Base-by-base conservation (phyloP, 1,140 invertebrate genomes). In the Triops longicaudatus region DNA sequence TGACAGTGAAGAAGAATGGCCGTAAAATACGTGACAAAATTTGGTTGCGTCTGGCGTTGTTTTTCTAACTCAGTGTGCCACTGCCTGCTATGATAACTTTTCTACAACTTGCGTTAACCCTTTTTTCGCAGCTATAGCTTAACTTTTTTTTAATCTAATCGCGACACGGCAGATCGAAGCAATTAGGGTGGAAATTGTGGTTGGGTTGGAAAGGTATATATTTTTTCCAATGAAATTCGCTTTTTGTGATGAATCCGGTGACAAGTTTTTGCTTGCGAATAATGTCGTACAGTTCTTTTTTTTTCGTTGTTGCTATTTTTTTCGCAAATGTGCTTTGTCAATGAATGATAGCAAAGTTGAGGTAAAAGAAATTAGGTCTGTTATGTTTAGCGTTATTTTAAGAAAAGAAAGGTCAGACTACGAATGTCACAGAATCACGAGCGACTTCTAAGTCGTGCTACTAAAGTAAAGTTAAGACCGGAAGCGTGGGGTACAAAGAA, bases 31-130 rank as follows among this genome's bases (percentile, higher is more conserved):
- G 50, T 63, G 50, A 63, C n/a, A 63, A n/a, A n/a, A 63, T 17
- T 63, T n/a, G 14, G 14, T 63, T 63, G 50, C 50, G 50, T 63
- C 50, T 63, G 50, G 22, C 50, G 50, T 63, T 63, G 50, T 63
- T 63, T 37, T 63, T 63, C 50, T 63, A 63, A 63, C 50, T 63
- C 50, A 63, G 50, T 63, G 50, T 63, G 50, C 50, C 50, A 63
- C 50, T 63, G 50, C 50, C 50, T 63, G 50, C 50, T 63, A 63
- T 63, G 50, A 63, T 63, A 63, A 63, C 50, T 63, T 63, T 63
- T 63, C 50, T 22, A 63, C 50, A 63, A 63, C 50, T 63, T 63
- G 50, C 50, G 50, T 63, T 63, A 63, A 63, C 50, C 50, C 31
- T 37, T 37, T 37, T 63, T 63, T 63, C 50, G 50, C 50, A 63